A percentile compares a stretch with the other conserved stretches of the same genome.
These are phyloP conservation scores for Apostichopus japonicus DNA, from an alignment of 35 echinoderm and acorn worm species.

Conservation along the genomic window DNA sequence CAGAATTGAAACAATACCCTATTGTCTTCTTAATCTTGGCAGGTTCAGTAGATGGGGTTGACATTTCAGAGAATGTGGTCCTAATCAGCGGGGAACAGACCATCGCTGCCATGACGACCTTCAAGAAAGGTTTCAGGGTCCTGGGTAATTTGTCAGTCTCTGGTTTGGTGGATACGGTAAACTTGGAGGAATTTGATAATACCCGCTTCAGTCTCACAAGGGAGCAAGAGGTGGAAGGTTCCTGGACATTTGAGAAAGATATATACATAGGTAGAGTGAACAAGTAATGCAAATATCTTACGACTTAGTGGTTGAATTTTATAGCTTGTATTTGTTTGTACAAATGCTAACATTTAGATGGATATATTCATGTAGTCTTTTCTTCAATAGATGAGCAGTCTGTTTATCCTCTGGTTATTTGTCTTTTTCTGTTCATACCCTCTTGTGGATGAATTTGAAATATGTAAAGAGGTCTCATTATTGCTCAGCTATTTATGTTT, in stretches of 20 bases:
- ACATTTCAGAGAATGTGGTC: constrained; percentile 63
- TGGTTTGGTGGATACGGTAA: constrained; percentile 56
- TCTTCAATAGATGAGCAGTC: not conserved
- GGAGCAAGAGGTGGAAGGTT: constrained; percentile 50
- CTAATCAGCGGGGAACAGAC: constrained; percentile 53
- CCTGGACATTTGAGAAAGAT: constrained; percentile 56
- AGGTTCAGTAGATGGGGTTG: constrained; percentile 54
- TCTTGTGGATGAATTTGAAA: too few relatives aligned
- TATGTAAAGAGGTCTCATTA: too few relatives aligned
- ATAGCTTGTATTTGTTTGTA: not conserved
- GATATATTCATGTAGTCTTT: too few relatives aligned
- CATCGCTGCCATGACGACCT: constrained; percentile 30
- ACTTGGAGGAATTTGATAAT: constrained; percentile 48
- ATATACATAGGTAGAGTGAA: constrained; percentile 24
- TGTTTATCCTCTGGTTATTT: not conserved
- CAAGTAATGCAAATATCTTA: not conserved
- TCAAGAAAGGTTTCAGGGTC: constrained; percentile 52
- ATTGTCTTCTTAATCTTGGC: not conserved
- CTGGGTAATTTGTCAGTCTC: constrained; percentile 50
- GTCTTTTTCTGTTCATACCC: too few relatives aligned
- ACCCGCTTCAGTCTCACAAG: constrained; percentile 51
- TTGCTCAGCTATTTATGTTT: too few relatives aligned
- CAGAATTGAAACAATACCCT: too few relatives aligned
- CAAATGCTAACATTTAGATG: not conserved
- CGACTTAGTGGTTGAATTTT: not conserved